Base-by-base conservation (phyloP, 2,888 invertebrate genomes). In the Macropis europaea region DNA sequence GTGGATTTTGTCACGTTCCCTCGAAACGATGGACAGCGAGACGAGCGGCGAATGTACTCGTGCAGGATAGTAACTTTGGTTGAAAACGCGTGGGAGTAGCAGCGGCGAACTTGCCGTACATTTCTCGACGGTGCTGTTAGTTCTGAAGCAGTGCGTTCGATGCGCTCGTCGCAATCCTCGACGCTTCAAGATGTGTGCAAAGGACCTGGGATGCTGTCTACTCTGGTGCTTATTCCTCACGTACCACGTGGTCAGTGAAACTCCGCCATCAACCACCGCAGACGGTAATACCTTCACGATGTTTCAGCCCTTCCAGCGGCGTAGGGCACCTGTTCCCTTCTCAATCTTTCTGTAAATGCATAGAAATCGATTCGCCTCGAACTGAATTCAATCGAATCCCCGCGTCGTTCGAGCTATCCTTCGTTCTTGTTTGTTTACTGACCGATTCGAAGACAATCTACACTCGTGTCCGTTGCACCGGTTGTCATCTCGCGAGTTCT, bases 181-280 rank as follows among this genome's bases (percentile, higher is more conserved):
- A 42, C 13, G 6, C 2, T 52, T 40, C 45, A 19, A 62, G 28
- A 77, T 77, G 77, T 48, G 40, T 30, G 45, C 6, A 3, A 67
- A 42, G 22, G 47, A 45, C 2, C 17, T 73, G 40, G 70, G 76
- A 40, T 61, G 64, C 45, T 78, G 71, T 53, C 11, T 82, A 15
- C 52, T 75, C 40, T 82, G 76, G 73, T 50, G 57, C 43, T 9
- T 77, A 7, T 73, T 80, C 28, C 47, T 73, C 17, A 66, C 74
- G 1, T 79, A 73, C 70, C 81, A 81, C 73, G 81, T 79, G 79
- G 68, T 70, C 66, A 68, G 73, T 50, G 73, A 79, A 17, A 22
- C 64, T 34, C 47, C 60, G 1, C 36, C 73, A 47, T 48, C 77
- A 30, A 40, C 50, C 43, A 47, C 73, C 1, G 57, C 17, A 43